Conservation (phyloP, 2,888 invertebrate genomes). For the Agrochola lychnidis region DNA sequence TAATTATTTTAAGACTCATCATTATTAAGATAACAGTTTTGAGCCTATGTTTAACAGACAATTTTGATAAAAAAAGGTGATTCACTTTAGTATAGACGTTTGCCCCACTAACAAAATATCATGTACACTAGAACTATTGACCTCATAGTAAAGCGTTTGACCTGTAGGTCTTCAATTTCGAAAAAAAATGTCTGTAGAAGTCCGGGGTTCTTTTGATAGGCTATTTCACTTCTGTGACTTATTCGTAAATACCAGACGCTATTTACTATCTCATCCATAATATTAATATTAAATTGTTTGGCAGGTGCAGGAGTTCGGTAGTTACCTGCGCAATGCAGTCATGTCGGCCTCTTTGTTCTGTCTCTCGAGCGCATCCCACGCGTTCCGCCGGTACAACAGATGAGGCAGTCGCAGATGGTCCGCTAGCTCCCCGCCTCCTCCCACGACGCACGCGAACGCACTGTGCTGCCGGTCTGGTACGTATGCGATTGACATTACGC, state of each 20-base stretch:
- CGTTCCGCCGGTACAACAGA: conserved; percentile 95
- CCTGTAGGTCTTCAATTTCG: background rate
- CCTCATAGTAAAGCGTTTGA: background rate
- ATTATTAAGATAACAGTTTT: background rate
- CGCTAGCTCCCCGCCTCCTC: conserved; percentile 97
- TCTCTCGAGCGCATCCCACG: conserved; percentile 85
- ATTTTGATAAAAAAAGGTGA: background rate
- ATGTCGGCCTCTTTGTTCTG: conserved; percentile 86
- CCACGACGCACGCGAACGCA: conserved; percentile 96
- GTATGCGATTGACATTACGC: conserved; percentile 97
- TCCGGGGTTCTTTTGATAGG: background rate
- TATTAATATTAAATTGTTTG: background rate
- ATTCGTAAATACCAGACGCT: background rate
- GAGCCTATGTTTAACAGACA: background rate
- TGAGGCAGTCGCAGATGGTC: conserved; percentile 97
- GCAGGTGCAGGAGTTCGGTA: background rate
- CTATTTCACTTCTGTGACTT: background rate
- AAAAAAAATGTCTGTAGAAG: background rate
- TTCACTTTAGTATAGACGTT: background rate
- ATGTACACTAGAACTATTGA: conserved; percentile 2
- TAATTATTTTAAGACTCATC: background rate
- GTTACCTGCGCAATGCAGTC: conserved; percentile 83
- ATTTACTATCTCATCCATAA: background rate
- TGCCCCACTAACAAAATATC: background rate
- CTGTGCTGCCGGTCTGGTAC: conserved; percentile 96